Evolutionary conservation across 2,888 invertebrate species (phyloP).

Genomic region (Pollenia labialis): DNA sequence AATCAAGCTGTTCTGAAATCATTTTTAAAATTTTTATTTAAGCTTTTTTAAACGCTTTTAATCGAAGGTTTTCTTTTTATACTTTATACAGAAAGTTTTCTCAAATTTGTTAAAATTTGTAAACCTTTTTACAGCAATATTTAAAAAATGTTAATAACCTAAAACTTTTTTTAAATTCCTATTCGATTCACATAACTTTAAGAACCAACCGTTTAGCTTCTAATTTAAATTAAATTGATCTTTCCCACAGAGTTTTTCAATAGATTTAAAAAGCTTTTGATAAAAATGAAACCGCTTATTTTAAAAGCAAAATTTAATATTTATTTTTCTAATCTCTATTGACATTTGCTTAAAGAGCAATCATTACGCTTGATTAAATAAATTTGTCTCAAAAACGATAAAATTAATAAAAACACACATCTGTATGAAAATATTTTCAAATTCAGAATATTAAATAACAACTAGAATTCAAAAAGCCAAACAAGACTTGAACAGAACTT

Average conservation of each 20-base stretch:
- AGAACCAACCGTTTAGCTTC: not conserved
- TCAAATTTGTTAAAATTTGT: no score
- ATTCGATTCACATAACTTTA: no score
- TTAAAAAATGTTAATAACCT: no score
- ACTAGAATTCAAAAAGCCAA: constrained; percentile 53
- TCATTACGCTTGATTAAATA: constrained; percentile 70
- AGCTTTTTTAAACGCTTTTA: not conserved
- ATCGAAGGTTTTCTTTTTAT: no score
- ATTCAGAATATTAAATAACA: constrained; percentile 60
- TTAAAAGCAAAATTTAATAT: constrained; percentile 24
- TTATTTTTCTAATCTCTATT: constrained; percentile 62
- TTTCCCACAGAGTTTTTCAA: not conserved
- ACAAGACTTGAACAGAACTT: not conserved
- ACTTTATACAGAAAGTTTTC: no score
- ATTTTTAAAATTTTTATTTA: not conserved
- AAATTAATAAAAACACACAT: constrained; percentile 17
- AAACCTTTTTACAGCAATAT: no score
- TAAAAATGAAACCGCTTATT: constrained; percentile 4
- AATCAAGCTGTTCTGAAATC: no score
- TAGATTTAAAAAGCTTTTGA: constrained; percentile 12
- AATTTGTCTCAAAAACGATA: constrained; percentile 57
- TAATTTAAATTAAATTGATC: constrained; percentile 25
- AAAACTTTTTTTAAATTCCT: no score
- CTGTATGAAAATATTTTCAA: constrained; percentile 7
- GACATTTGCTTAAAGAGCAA: constrained; percentile 70